phyloP scores from a whole-genome alignment of 2,113 vertebrate species.

The Ardeotis arabs region DNA sequence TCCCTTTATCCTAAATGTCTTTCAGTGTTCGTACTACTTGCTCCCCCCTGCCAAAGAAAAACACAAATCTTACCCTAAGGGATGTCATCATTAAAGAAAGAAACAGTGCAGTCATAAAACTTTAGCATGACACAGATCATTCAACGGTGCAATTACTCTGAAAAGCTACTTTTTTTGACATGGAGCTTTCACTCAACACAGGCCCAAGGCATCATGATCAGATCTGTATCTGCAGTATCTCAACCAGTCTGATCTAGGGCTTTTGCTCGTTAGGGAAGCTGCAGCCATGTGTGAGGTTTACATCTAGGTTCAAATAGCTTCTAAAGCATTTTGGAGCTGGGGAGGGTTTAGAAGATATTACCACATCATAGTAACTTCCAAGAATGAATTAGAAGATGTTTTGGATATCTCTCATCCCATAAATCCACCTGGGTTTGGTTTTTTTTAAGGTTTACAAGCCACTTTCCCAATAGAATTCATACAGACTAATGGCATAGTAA shows the following conservation, averaged over 20 bases:
- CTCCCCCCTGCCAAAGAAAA: neutral
- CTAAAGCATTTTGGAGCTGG: neutral
- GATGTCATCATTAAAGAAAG: conserved; percentile 9
- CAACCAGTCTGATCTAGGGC: neutral
- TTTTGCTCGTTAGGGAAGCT: neutral
- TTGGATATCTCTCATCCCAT: neutral
- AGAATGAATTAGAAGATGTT: neutral
- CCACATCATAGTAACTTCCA: neutral
- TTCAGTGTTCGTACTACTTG: neutral
- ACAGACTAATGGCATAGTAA: neutral
- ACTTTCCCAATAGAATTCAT: neutral
- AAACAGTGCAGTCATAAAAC: neutral
- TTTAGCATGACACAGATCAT: conserved; percentile 18
- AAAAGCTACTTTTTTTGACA: conserved; percentile 31
- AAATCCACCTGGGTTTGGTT: neutral
- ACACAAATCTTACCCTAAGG: neutral
- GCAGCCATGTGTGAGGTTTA: neutral
- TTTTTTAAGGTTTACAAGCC: neutral
- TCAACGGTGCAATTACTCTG: conserved; percentile 39
- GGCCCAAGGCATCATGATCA: neutral
- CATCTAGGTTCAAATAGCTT: neutral
- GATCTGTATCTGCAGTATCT: neutral
- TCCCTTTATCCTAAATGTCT: neutral
- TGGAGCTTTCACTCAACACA: conserved; percentile 21
- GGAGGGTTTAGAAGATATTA: neutral